Conservation (phyloP, 2,888 invertebrate genomes). For the Chrysotoxum bicinctum region DNA sequence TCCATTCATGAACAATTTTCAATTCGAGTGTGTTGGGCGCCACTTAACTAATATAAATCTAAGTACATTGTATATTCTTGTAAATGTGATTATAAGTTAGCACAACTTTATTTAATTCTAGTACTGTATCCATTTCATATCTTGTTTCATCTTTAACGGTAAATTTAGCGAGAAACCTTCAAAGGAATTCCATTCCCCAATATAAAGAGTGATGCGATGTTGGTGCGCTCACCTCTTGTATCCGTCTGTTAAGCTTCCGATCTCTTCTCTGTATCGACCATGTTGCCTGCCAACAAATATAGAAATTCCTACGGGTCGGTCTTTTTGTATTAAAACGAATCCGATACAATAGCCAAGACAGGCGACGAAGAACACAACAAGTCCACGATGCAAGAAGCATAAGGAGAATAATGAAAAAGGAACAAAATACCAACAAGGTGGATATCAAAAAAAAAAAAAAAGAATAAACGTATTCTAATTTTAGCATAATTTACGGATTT, state of each 20-base stretch:
- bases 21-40: background rate
- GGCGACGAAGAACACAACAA: constrained; percentile 35
- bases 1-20: background rate
- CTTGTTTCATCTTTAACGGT: constrained; percentile 10
- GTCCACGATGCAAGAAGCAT: constrained; percentile 9
- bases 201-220: background rate
- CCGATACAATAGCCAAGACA: constrained; percentile 52
- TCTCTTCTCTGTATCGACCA: constrained; percentile 1
- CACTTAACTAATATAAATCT: background rate
- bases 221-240: constrained; percentile 6
- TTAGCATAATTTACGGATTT: constrained; percentile 72
- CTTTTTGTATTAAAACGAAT: constrained; percentile 52
- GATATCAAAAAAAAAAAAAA: constrained; percentile 38
- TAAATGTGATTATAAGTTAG: background rate
- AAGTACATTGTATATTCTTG: too few species aligned
- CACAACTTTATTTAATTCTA: background rate
- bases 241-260: background rate
- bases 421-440: constrained; percentile 40
- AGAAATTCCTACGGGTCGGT: constrained; percentile 58
- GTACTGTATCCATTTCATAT: background rate
- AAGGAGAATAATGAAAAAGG: constrained; percentile 7
- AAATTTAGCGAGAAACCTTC: constrained; percentile 13
- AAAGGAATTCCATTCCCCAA: constrained; percentile 18
- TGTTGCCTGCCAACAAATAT: constrained; percentile 47
- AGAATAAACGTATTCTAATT: constrained; percentile 69